phyloP scores from a whole-genome alignment of 2,797 vertebrate species.

The Sebastes iracundus region DNA sequence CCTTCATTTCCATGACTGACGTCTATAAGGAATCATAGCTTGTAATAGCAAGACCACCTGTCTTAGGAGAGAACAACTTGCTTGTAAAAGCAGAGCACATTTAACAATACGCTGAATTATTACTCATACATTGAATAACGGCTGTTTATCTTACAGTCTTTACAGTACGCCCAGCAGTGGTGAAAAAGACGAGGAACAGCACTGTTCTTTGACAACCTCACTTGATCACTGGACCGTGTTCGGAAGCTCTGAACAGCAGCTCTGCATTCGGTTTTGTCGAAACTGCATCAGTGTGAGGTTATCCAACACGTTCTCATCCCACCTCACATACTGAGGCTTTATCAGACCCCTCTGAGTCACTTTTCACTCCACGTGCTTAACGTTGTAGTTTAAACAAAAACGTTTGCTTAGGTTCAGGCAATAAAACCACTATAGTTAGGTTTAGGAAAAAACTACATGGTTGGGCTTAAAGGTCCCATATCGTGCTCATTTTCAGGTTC shows the following conservation, averaged over 20 bases:
- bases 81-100: background rate
- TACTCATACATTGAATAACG: background rate
- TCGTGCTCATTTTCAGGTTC: too few species aligned
- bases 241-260: background rate
- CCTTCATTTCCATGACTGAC: background rate
- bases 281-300: background rate
- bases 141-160: slow-evolving; percentile 50
- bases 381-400: too few species aligned
- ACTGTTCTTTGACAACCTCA: background rate
- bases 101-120: too few species aligned
- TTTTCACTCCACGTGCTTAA: too few species aligned
- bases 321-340: too few species aligned
- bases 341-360: too few species aligned
- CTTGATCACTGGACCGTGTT: background rate
- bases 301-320: too few species aligned
- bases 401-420: too few species aligned
- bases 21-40: background rate
- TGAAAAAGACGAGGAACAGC: slow-evolving; percentile 35
- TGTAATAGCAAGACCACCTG: background rate
- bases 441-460: too few species aligned
- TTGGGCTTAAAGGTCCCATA: too few species aligned
- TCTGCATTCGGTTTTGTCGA: background rate
- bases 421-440: too few species aligned
- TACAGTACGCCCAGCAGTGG: slow-evolving; percentile 78
- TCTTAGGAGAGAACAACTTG: background rate